Evolutionary conservation across 2,113 vertebrate species (phyloP), one percentile per base, ranked within the genome.

Genomic region (Gila orcuttii): DNA sequence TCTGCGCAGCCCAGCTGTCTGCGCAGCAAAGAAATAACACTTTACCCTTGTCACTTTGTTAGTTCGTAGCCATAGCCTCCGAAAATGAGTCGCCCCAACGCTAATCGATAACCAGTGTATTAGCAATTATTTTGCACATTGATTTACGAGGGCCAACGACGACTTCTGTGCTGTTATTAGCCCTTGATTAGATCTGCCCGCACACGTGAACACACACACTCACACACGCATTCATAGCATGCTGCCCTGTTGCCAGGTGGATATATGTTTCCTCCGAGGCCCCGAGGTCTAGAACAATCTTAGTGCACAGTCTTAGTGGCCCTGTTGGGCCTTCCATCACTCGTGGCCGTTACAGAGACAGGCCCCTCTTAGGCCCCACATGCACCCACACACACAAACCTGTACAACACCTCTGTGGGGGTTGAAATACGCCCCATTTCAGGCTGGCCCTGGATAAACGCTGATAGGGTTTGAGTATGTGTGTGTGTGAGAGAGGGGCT

Each of bases 51-150:
- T 98, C 97, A 97, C 95, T 96, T 96, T 96, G 95, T 97, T 97
- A 96, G 96, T 95, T 96, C 96, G 96, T 96, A 96, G 97, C 96
- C 95, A 94, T 96, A 95, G 94, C 95, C 96, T 96, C 95, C 86
- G 89, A 97, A 96, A 97, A 97, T 96, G 96, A 97, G 96, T 86
- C 95, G 96, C 96, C 94, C 95, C 95, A 95, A 94, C 93, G 93
- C 95, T 97, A 97, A 99, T 99, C 97, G 96, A 98, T 99, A 98
- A 95, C 96, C 96, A 96, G 96, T 96, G 96, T 98, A 98, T 98
- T 98, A 97, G 97, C 97, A 98, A 98, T 99, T 96, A 96, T 96
- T 99, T 98, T 98, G 96, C 96, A 95, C 97, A 98, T 98, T 99
- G 97, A 99, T 99, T 98, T 98, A 99, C 95, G 95, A 95, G 95